Conservation (phyloP, 2,113 vertebrate species). For the Mesoclemmys tuberculata region DNA sequence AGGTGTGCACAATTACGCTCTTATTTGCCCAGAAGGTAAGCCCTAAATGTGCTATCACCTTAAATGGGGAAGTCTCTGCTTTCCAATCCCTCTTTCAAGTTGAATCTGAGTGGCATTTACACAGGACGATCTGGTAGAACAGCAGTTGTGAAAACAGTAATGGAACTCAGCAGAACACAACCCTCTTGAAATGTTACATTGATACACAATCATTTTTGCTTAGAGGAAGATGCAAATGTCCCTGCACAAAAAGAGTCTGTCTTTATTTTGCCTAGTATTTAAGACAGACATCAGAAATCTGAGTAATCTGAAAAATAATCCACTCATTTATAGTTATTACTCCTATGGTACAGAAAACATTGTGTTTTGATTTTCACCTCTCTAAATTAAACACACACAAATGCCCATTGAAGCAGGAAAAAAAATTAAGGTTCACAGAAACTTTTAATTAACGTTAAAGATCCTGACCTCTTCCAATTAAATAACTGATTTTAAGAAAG, state of each 20-base stretch:
- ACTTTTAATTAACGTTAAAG: slow-evolving; percentile 18
- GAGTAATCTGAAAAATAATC: neutral
- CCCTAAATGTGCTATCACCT: rapidly evolving
- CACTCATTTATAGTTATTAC: neutral
- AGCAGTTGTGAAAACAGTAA: neutral
- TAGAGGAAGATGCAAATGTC: neutral
- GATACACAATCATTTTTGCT: neutral
- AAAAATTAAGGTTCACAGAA: neutral
- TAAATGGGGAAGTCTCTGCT: neutral
- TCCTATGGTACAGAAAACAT: neutral
- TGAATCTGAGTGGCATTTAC: neutral
- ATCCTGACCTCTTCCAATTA: neutral
- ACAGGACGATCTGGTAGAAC: neutral
- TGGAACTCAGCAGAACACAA: neutral
- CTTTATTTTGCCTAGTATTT: neutral
- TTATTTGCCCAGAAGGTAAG: neutral
- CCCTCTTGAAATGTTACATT: neutral
- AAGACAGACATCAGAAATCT: neutral
- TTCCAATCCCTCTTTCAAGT: neutral
- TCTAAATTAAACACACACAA: neutral
- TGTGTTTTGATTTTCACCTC: neutral
- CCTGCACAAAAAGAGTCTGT: neutral
- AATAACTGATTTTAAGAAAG: slow-evolving; percentile 20
- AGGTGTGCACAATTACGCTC: neutral
- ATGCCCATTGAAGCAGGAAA: neutral